Evolutionary conservation across 2,797 vertebrate species (phyloP), one percentile per base, ranked within the genome.

Genomic region (Halcyon chelicuti): DNA sequence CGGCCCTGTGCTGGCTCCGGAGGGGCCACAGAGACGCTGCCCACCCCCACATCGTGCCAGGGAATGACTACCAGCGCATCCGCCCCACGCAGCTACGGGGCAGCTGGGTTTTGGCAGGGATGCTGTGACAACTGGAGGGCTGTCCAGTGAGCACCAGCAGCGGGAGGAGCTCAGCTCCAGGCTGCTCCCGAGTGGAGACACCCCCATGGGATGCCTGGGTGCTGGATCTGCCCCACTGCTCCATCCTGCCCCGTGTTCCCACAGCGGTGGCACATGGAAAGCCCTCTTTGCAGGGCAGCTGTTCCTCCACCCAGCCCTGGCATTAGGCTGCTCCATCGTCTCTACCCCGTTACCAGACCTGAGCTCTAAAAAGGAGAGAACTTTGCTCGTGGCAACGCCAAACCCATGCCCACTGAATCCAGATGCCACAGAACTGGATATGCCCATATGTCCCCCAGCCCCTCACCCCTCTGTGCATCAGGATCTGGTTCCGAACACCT

Each of bases 21-120:
- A 7, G 20, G 61, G 49, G 62, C 44, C 2, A 0, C 8, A 2
- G 44, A 35, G 86, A 57, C 12, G 2, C 13, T 14, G 57, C 40
- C 40, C 52, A 8, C 17, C 31, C 7, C 62, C 0, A 12, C 3
- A 8, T 14, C 0, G 2, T 51, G 25, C 18, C 2, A 16, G 19
- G 72, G 25, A 60, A 28, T 2, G 25, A 55, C 25, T 3, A 17
- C 57, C 71, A 37, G 39, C 5, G 25, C n/a, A 21, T 3, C 46
- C 18, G 33, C 25, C 54, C 46, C 33, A 52, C 0, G 1, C 2
- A 7, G 25, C 63, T 44, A 7, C 0, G 1, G 52, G 62, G 66
- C 76, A 86, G 29, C 25, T 47, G 47, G 39, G 25, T 74, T 83
- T 70, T 49, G 57, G 22, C 61, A 60, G 63, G 20, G 25, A 20